Evolutionary conservation across 2,888 invertebrate species (phyloP).

Genomic region (Hipparchia sbordonii): DNA sequence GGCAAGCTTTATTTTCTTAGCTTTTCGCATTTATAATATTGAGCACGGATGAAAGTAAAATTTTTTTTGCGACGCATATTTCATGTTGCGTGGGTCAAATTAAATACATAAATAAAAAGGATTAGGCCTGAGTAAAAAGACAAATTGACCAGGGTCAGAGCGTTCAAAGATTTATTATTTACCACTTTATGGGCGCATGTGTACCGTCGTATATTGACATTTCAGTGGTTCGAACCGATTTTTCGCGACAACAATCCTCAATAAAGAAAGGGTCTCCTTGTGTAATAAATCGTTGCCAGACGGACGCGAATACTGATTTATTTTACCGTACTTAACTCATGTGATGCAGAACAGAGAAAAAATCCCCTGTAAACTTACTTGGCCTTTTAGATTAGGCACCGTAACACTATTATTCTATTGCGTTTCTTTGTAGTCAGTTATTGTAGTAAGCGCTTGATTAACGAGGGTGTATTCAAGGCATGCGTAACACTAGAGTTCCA

Average conservation of each 20-base stretch:
- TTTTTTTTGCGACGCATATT: not conserved
- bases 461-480: too few relatives aligned
- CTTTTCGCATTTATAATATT: too few relatives aligned
- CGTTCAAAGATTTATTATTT: slow-evolving; percentile 8
- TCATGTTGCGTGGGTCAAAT: not conserved
- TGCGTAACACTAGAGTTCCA: too few relatives aligned
- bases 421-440: too few relatives aligned
- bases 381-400: not conserved
- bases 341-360: not conserved
- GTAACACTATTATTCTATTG: not conserved
- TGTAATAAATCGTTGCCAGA: slow-evolving; percentile 1
- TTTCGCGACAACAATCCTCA: not conserved
- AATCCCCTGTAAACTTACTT: not conserved
- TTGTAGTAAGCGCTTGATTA: too few relatives aligned
- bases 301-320: not conserved
- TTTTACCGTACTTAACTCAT: not conserved
- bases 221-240: not conserved
- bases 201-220: not conserved
- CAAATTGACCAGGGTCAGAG: slow-evolving; percentile 4
- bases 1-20: too few relatives aligned
- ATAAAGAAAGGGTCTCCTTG: slow-evolving; percentile 1
- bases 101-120: slow-evolving; percentile 12
- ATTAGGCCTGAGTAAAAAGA: not conserved
- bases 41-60: too few relatives aligned
- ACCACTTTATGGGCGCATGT: slow-evolving; percentile 5